Conservation (phyloP, 2,797 vertebrate species). For the Spinus pinus region DNA sequence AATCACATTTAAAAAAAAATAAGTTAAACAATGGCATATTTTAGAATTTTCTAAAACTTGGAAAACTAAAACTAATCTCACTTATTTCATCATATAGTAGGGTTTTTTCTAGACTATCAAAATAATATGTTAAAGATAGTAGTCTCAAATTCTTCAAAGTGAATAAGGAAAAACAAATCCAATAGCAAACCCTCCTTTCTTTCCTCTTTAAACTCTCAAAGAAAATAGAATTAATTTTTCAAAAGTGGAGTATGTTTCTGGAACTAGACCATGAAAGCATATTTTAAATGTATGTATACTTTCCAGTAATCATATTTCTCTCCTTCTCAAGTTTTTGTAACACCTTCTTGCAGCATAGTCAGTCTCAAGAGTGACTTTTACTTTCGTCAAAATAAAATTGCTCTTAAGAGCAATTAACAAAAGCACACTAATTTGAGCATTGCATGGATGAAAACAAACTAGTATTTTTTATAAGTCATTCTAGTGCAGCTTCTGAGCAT, state of each 20-base stretch:
- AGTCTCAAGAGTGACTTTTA: background rate
- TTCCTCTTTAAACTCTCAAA: background rate
- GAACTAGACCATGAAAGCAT: background rate
- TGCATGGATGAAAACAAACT: background rate
- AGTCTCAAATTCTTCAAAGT: background rate
- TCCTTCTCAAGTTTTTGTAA: background rate
- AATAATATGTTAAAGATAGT: background rate
- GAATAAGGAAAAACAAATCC: background rate
- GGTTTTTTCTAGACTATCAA: background rate
- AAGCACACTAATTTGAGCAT: rapidly evolving
- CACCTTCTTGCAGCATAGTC: background rate
- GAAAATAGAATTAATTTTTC: background rate
- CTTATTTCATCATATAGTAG: background rate
- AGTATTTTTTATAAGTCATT: background rate
- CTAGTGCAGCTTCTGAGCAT: background rate
- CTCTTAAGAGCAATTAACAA: background rate
- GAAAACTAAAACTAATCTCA: background rate
- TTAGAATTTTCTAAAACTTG: background rate
- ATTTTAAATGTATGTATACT: background rate
- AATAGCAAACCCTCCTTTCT: background rate
- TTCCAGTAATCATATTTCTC: background rate
- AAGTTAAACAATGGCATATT: background rate
- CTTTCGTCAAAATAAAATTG: background rate
- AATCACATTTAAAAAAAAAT: background rate
- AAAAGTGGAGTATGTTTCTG: background rate